Evolutionary conservation across 2,113 vertebrate species (phyloP), one percentile per base, ranked within the genome.

Genomic region (Labeo rohita): DNA sequence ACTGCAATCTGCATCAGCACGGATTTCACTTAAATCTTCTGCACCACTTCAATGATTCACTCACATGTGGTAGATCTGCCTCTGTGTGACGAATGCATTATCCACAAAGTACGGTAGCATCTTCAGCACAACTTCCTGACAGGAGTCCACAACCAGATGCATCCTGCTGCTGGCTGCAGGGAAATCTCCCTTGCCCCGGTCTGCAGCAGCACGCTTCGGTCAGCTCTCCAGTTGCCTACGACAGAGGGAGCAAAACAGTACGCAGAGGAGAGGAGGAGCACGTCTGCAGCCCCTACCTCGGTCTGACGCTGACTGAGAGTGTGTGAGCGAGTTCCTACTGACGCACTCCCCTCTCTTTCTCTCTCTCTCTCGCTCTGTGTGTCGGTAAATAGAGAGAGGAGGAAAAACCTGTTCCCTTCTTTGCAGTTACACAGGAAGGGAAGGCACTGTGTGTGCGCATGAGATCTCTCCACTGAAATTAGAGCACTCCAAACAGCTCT

Each of bases 31-130:
- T 18, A 34, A 54, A 13, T 13, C 75, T 36, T 6, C 13, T 6
- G 59, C 84, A 66, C 52, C n/a, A 9, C 63, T 83, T 61, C 61
- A 72, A 16, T 77, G 4, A 1, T 63, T n/a, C 21, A 95, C 95
- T 95, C 90, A 96, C 94, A 96, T 94, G 90, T 92, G 92, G 87
- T 93, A 92, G 89, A 95, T 95, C 91, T 95, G 93, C 65, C 81
- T 91, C 90, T 94, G 95, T 39, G 93, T 95, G 88, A 95, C 82
- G 84, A 94, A 93, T 1, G 94, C 93, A 11, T 95, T 95, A 90
- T 94, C 91, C 91, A 94, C 92, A 84, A 96, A 95, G 90, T 94
- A 94, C 5, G 95, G 95, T 78, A 96, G 86, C 92, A 95, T 94
- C 93, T 93, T 94, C 91, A 95, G 88, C 89, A 93, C 56, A 10